Evolutionary conservation across 2,113 vertebrate species (phyloP).

Genomic region (Bos indicus): DNA sequence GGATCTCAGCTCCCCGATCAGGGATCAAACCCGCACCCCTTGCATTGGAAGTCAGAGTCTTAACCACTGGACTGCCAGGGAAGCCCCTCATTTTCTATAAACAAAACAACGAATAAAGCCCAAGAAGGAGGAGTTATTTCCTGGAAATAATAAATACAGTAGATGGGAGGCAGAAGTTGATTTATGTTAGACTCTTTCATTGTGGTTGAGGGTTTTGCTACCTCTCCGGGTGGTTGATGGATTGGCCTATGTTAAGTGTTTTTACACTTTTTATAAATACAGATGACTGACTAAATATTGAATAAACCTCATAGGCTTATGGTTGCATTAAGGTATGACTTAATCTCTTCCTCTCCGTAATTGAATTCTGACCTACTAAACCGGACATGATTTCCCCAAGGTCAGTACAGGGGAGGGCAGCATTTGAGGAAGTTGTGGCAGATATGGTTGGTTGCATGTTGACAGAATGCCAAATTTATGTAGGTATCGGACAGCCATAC

Average conservation of each 20-base stretch:
- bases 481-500: neutral
- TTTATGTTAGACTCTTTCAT: neutral
- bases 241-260: neutral
- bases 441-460: neutral
- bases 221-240: neutral
- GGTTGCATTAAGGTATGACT: neutral
- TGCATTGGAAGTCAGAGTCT: neutral
- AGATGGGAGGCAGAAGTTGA: neutral
- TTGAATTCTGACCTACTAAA: neutral
- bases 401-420: neutral
- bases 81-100: neutral
- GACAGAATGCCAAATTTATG: neutral
- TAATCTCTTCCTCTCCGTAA: neutral
- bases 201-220: neutral
- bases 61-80: neutral
- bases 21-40: fast-evolving
- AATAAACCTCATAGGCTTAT: neutral
- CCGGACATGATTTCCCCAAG: neutral
- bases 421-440: neutral
- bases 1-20: neutral
- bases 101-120: neutral
- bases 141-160: neutral
- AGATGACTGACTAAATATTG: neutral
- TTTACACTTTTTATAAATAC: slow-evolving; percentile 8
- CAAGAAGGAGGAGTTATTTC: neutral